Conservation (phyloP, 2,113 vertebrate genomes). For the Oreotrochilus melanogaster region DNA sequence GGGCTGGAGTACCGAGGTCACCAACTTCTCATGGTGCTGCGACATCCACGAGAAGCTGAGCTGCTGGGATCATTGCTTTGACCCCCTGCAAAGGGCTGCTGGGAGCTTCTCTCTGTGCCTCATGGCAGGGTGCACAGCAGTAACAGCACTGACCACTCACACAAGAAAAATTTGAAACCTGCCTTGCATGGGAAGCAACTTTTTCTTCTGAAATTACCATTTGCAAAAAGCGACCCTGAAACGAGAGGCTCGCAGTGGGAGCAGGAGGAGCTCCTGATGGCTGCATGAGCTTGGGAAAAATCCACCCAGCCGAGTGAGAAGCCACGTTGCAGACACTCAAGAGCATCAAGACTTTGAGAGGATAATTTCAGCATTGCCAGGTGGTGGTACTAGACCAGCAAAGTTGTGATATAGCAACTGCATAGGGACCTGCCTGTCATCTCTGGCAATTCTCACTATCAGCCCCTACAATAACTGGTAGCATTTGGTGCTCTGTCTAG, state of each 20-base stretch:
- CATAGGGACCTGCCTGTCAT: constrained; percentile 44
- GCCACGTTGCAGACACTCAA: not conserved
- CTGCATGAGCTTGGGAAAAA: not conserved
- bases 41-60: no score
- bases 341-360: constrained; percentile 28
- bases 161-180: not conserved
- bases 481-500: constrained; percentile 79
- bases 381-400: constrained; percentile 63
- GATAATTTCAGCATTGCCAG: constrained; percentile 58
- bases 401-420: constrained; percentile 69
- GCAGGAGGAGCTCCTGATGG: not conserved
- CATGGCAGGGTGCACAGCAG: not conserved
- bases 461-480: constrained; percentile 84
- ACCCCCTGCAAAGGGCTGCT: not conserved
- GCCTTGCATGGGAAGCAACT: not conserved
- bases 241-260: not conserved
- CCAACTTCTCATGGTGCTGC: not conserved
- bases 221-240: not conserved
- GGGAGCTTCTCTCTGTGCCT: not conserved
- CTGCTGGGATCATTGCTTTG: no score
- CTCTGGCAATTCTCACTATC: constrained; percentile 84
- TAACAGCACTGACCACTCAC: not conserved
- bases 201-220: not conserved
- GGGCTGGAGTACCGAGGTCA: not conserved
- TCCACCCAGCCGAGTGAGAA: not conserved